Evolutionary conservation across 2,888 invertebrate genomes (phyloP), one percentile per base, ranked within the genome.

Genomic region (Cheilosia impressa): DNA sequence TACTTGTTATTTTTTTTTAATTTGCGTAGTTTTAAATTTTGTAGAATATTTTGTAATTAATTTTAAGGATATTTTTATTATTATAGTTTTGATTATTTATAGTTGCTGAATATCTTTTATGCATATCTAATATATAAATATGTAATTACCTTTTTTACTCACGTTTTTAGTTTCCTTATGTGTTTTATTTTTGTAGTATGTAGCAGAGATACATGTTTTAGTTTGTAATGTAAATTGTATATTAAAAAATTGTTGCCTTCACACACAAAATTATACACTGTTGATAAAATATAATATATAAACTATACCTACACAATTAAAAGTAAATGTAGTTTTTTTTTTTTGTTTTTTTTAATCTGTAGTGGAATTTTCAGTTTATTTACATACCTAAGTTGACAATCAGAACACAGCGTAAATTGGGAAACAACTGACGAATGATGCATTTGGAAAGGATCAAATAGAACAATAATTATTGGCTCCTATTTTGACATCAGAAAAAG

Each of bases 61-160:
- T 65, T 60, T 71, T 85, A 81, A 81, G 71, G 55, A 57, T 41
- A 68, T 41, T 19, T 65, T 77, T 47, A 76, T 58, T 50, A 4
- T 79, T 58, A 55, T 50, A 63, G 53, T 63, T 69, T 53, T 62
- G 62, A 58, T 68, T 85, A 72, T 81, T 81, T 81, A 81, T 77
- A 81, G 76, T 72, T 77, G 72, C 81, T 85, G 81, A 81, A 85
- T 85, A 76, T 85, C 66, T 72, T 81, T 81, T 81, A 73, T 85
- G 81, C 85, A 85, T 85, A 85, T 85, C 81, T 79, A 27, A 73
- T 38, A 38, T 38, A 47, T 72, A 72, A 81, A 84, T 84, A 62
- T 84, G 69, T 63, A 31, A 57, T 24, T 55, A 4, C 6, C 10
- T 24, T 62, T 76, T 60, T 71, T 71, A 80, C 34, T 66, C 63